Conservation (phyloP, 2,888 invertebrate genomes). For the Meta bourneti region DNA sequence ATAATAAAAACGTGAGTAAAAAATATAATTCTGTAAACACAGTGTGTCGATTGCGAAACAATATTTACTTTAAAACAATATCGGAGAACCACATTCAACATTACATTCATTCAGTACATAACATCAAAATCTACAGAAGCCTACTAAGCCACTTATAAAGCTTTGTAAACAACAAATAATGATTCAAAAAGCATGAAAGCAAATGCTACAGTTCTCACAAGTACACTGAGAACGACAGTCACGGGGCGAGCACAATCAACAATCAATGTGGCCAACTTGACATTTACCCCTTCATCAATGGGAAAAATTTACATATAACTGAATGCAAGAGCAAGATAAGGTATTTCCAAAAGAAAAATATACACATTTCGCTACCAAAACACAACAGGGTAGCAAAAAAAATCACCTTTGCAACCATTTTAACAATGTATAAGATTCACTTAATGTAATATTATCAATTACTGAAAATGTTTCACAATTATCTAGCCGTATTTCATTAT, state of each 20-base stretch:
- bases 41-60: neutral
- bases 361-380: neutral
- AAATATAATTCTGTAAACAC: neutral
- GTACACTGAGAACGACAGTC: slow-evolving; percentile 47
- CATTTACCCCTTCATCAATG: slow-evolving; percentile 13
- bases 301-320: neutral
- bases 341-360: neutral
- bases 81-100: slow-evolving; percentile 46
- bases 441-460: neutral
- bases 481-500: neutral
- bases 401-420: neutral
- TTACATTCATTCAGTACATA: slow-evolving; percentile 61
- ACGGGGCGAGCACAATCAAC: slow-evolving; percentile 68
- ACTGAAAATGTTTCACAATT: neutral
- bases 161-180: slow-evolving; percentile 70
- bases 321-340: neutral
- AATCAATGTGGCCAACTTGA: slow-evolving; percentile 56
- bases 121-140: slow-evolving; percentile 57
- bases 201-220: slow-evolving; percentile 49
- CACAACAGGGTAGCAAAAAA: neutral
- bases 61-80: slow-evolving; percentile 39
- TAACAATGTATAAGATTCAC: neutral
- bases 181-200: slow-evolving; percentile 51
- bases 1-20: neutral
- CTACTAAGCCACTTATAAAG: slow-evolving; percentile 75